Conservation (phyloP, 1,140 invertebrate species). For the Drepana arcuata region DNA sequence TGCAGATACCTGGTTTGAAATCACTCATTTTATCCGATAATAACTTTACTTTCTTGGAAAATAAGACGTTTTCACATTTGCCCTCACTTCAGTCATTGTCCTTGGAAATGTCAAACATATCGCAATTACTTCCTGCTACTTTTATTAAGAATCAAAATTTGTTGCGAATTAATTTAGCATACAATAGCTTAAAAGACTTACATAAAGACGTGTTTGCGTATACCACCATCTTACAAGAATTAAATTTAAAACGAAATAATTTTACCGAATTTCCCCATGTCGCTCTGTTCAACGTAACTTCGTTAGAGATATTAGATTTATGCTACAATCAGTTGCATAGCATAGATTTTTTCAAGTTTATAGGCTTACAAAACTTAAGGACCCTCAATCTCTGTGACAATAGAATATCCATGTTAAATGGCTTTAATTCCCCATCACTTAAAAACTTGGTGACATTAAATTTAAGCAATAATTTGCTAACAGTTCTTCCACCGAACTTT, state of each 20-base stretch:
- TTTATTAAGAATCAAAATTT: conserved; percentile 85
- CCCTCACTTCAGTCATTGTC: conserved; percentile 81
- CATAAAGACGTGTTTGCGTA: conserved; percentile 79
- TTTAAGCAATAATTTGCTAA: conserved; percentile 81
- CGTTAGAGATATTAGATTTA: conserved; percentile 81
- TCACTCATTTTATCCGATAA: conserved; percentile 82
- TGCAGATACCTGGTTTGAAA: conserved; percentile 63
- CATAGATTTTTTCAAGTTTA: conserved; percentile 84
- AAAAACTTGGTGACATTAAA: conserved; percentile 81
- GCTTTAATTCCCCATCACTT: conserved; percentile 83
- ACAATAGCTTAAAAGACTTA: conserved; percentile 77
- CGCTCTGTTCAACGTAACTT: conserved; percentile 80
- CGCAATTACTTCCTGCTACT: conserved; percentile 76
- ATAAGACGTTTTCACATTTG: conserved; percentile 80
- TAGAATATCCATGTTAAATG: conserved; percentile 80
- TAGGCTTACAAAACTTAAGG: conserved; percentile 79
- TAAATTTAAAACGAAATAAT: conserved; percentile 81
- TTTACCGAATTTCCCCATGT: conserved; percentile 84
- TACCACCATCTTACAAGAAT: conserved; percentile 80
- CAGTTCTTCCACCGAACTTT: conserved; percentile 87
- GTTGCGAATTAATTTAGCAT: conserved; percentile 78
- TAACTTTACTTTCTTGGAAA: conserved; percentile 81
- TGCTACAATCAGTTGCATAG: conserved; percentile 80
- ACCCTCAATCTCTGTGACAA: conserved; percentile 84
- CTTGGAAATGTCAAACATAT: conserved; percentile 79